Conservation (phyloP, 2,113 vertebrate genomes). For the Morone saxatilis region DNA sequence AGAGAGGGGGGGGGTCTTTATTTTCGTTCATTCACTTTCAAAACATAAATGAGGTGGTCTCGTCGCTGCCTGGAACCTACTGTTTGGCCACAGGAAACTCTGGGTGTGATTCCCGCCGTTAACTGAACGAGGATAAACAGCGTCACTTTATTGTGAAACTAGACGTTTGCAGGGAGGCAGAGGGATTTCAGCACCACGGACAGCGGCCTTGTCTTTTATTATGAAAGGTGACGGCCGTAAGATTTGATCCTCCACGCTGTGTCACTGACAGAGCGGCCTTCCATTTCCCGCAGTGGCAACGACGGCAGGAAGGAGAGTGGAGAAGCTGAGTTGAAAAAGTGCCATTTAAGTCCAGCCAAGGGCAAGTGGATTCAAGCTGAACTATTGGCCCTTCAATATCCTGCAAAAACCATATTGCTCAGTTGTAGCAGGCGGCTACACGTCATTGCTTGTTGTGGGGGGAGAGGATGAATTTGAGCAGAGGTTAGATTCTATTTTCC, state of each 20-base stretch:
- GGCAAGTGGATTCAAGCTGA: slow-evolving; percentile 58
- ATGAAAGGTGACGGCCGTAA: slow-evolving; percentile 33
- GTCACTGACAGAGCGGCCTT: slow-evolving; percentile 14
- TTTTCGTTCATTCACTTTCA: slow-evolving; percentile 47
- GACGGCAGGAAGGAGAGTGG: slow-evolving; percentile 3
- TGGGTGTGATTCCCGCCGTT: slow-evolving; percentile 7
- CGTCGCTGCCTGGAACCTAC: background rate
- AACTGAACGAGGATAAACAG: background rate
- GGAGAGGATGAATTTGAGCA: slow-evolving; percentile 18
- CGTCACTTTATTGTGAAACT: slow-evolving; percentile 11
- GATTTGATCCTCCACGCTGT: slow-evolving; percentile 29
- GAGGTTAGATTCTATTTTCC: slow-evolving; percentile 14
- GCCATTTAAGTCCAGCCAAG: slow-evolving; percentile 50
- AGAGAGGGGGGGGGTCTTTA: background rate
- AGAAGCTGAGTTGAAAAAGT: slow-evolving; percentile 33
- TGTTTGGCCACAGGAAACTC: slow-evolving; percentile 23
- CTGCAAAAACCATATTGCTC: slow-evolving; percentile 37
- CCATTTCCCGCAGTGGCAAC: slow-evolving; percentile 9
- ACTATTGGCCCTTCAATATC: slow-evolving; percentile 47
- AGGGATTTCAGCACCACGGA: slow-evolving; percentile 79
- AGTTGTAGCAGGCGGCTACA: slow-evolving; percentile 45
- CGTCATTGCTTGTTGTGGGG: slow-evolving; percentile 25
- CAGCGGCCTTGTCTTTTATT: slow-evolving; percentile 63
- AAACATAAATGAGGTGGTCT: slow-evolving; percentile 22
- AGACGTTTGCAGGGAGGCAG: background rate